Percentiles rank a stretch among this genome's conserved stretches.
Evolutionary conservation across 2,113 vertebrate genomes (phyloP).

Genomic region (Rhea americana): DNA sequence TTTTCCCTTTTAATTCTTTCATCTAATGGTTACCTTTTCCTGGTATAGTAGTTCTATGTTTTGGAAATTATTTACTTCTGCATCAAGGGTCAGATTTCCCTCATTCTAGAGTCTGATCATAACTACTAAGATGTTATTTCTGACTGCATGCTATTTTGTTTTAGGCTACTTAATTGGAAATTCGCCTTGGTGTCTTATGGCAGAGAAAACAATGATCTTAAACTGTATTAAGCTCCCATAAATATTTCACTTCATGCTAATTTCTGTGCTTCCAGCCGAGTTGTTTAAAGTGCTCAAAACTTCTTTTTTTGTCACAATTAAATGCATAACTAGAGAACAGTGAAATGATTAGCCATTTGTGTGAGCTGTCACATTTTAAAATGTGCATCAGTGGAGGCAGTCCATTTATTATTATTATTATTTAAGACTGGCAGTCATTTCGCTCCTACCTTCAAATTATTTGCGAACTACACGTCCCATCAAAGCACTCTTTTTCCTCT

Average conservation of each 20-base stretch:
- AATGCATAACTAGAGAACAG: conserved; percentile 50
- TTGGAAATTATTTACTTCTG: neutral
- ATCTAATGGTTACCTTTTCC: neutral
- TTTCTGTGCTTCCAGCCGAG: conserved; percentile 67
- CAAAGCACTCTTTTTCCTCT: neutral
- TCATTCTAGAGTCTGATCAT: neutral
- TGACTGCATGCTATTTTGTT: conserved; percentile 15
- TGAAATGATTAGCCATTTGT: conserved; percentile 8
- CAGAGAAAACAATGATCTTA: conserved; percentile 71
- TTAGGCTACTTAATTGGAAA: conserved; percentile 69
- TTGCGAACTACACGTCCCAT: neutral
- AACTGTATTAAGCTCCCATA: conserved; percentile 70
- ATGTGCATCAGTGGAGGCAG: neutral
- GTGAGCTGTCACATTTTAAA: neutral
- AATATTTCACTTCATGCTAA: conserved; percentile 76
- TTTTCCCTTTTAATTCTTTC: neutral
- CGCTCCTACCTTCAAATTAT: neutral
- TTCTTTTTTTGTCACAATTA: conserved; percentile 58
- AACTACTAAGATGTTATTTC: neutral
- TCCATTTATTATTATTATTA: neutral
- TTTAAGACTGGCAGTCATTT: neutral
- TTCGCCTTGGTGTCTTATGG: conserved; percentile 60
- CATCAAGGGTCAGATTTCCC: neutral
- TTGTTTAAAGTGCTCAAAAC: conserved; percentile 56
- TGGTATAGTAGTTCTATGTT: neutral